Evolutionary conservation across 92 coral and sea anemone species (phyloP).

Genomic region (Paragorgia papillata): DNA sequence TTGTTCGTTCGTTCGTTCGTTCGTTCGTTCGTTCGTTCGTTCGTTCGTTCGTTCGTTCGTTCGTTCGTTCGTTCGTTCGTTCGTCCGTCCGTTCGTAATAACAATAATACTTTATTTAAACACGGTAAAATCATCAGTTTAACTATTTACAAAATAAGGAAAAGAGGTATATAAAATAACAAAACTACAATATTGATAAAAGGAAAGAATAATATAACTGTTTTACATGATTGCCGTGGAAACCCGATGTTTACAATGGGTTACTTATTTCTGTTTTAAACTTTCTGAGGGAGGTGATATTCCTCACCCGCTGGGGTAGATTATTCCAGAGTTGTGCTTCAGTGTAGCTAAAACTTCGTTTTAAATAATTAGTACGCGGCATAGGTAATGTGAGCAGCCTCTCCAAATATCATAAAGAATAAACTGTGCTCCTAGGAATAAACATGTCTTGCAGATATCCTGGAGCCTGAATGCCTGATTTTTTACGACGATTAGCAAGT

Average conservation of each 20-base stretch:
- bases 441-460: slow-evolving; percentile 31
- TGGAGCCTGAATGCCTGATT: slow-evolving; percentile 24
- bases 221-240: slow-evolving; percentile 58
- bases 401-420: slow-evolving; percentile 31
- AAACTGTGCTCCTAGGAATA: slow-evolving; percentile 10
- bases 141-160: too few relatives aligned
- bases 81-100: too few relatives aligned
- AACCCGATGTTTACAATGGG: slow-evolving; percentile 37
- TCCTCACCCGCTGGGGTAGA: slow-evolving; percentile 37
- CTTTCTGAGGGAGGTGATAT: slow-evolving; percentile 25
- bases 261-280: slow-evolving; percentile 38
- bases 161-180: too few relatives aligned
- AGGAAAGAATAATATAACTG: slow-evolving; percentile 33
- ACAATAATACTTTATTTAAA: too few relatives aligned
- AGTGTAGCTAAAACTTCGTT: slow-evolving; percentile 44
- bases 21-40: too few relatives aligned
- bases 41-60: too few relatives aligned
- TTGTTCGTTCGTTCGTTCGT: too few relatives aligned
- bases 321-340: slow-evolving; percentile 43
- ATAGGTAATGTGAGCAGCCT: slow-evolving; percentile 22
- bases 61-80: too few relatives aligned
- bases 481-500: slow-evolving; percentile 33
- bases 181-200: background rate
- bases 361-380: slow-evolving; percentile 48
- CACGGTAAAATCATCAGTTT: too few relatives aligned